Percentiles rank a stretch among this genome's conserved stretches.
These are phyloP conservation scores for Anodontia alba DNA, from an alignment of 2,888 invertebrate species.

Conservation along the genomic window DNA sequence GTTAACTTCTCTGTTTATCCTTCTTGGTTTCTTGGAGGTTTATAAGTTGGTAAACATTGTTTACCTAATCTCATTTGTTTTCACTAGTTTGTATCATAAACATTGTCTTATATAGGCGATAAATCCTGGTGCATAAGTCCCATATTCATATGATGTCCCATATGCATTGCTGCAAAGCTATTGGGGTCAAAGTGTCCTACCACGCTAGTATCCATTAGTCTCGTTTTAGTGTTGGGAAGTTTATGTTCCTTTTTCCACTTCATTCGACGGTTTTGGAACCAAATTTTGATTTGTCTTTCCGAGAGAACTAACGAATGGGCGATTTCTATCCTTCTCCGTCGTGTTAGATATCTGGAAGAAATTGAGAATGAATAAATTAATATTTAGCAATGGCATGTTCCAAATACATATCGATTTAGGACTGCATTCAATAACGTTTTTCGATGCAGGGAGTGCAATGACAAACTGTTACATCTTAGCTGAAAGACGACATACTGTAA, in stretches of 20 bases:
- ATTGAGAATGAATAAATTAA: slow-evolving; percentile 88
- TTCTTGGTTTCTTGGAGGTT: too few relatives aligned
- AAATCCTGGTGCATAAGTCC: slow-evolving; percentile 60
- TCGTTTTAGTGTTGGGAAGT: slow-evolving; percentile 77
- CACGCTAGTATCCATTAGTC: slow-evolving; percentile 71
- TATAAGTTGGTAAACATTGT: neutral
- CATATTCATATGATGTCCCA: slow-evolving; percentile 61
- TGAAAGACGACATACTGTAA: too few relatives aligned
- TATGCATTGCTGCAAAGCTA: slow-evolving; percentile 61
- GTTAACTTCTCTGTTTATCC: too few relatives aligned
- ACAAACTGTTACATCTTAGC: too few relatives aligned
- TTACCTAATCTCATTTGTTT: neutral
- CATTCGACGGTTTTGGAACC: slow-evolving; percentile 97
- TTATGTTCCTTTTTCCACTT: slow-evolving; percentile 91
- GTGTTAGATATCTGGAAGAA: slow-evolving; percentile 98
- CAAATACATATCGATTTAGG: too few relatives aligned
- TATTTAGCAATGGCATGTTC: too few relatives aligned
- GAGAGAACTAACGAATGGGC: slow-evolving; percentile 98
- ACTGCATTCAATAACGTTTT: too few relatives aligned
- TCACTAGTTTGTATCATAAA: neutral
- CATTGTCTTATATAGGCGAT: slow-evolving; percentile 10
- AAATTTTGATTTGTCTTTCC: slow-evolving; percentile 92
- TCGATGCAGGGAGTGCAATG: too few relatives aligned
- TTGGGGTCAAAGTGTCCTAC: slow-evolving; percentile 65
- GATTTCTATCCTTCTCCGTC: slow-evolving; percentile 98